These are phyloP conservation scores for Oscheius sp. DNA, from an alignment of 1,140 invertebrate species.

Conservation along the genomic window DNA sequence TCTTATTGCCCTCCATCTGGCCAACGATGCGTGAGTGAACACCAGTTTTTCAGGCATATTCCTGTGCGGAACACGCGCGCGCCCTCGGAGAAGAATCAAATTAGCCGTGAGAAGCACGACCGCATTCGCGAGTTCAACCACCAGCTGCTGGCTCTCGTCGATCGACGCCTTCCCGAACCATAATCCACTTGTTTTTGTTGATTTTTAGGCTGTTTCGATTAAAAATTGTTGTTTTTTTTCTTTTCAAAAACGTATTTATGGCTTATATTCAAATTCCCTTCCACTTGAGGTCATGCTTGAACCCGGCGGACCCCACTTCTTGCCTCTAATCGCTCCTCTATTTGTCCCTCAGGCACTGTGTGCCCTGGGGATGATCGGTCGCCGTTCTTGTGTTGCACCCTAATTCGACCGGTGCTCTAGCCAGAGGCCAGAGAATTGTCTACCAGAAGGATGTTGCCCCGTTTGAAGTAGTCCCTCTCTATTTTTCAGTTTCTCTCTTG, in stretches of 20 bases:
- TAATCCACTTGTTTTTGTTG: not conserved
- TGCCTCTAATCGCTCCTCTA: no score
- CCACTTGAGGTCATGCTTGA: no score
- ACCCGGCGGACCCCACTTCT: no score
- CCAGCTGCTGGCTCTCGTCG: conserved; percentile 12
- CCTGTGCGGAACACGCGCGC: conserved; percentile 34
- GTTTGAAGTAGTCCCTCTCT: no score
- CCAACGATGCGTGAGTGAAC: not conserved
- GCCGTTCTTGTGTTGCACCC: no score
- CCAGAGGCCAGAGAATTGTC: no score
- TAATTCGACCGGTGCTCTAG: no score
- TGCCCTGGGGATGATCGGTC: no score
- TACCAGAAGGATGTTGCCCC: no score
- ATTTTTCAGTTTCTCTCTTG: no score
- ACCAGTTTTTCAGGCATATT: conserved; percentile 37
- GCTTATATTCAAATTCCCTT: not conserved
- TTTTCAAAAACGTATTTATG: not conserved
- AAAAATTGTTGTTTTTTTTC: not conserved
- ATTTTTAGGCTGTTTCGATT: not conserved
- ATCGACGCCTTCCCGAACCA: not conserved
- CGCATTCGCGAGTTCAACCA: conserved; percentile 27
- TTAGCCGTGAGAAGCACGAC: not conserved
- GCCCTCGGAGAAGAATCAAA: conserved; percentile 36
- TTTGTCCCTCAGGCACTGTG: no score
- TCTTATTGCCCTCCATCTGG: no score